These are phyloP conservation scores for Recurvirostra avosetta DNA, from an alignment of 2,113 vertebrate genomes.

Conservation along the genomic window DNA sequence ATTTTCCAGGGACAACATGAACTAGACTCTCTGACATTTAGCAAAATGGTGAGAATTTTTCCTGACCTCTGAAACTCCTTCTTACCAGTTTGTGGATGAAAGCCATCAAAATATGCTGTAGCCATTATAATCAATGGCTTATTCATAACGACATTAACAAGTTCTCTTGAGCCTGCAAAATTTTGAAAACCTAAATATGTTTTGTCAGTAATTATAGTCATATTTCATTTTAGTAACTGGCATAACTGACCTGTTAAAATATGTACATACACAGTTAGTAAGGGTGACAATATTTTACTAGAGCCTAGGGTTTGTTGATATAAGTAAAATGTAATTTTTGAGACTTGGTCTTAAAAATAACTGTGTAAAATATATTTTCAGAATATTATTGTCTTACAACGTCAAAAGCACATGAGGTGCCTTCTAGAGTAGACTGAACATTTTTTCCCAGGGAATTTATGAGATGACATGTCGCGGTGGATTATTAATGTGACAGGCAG, in stretches of 20 bases:
- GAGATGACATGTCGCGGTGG: background rate
- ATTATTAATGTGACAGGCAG: background rate
- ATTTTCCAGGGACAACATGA: background rate
- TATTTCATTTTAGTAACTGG: background rate
- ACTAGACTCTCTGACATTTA: background rate
- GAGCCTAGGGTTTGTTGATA: background rate
- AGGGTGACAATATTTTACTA: background rate
- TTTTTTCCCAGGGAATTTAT: background rate
- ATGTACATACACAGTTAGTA: background rate
- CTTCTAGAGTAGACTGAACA: background rate
- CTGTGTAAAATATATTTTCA: background rate
- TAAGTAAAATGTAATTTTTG: background rate
- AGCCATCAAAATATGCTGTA: background rate
- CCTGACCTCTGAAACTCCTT: background rate
- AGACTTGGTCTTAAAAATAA: background rate
- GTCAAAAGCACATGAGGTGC: background rate
- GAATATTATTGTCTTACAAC: background rate
- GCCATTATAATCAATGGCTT: background rate
- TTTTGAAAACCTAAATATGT: background rate
- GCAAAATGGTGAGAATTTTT: background rate
- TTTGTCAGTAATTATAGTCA: background rate
- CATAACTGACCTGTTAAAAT: background rate
- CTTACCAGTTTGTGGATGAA: background rate
- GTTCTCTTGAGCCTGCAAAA: background rate
- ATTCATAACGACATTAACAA: background rate